Conservation (phyloP, 2,113 vertebrate species). For the Tetraodon nigroviridis region DNA sequence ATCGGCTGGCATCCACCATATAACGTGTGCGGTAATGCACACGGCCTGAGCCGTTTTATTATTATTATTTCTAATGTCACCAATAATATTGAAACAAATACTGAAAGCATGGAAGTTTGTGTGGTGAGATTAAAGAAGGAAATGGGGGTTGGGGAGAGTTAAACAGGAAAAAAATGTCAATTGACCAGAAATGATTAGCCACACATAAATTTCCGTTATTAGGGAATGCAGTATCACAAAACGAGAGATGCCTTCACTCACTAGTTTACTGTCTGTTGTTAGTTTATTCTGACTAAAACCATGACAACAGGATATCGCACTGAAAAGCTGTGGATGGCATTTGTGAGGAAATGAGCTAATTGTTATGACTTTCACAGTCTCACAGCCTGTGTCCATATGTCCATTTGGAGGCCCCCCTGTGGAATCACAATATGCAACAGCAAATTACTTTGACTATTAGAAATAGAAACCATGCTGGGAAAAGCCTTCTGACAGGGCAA, state of each 20-base stretch:
- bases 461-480: constrained; percentile 31
- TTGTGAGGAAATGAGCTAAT: constrained; percentile 45
- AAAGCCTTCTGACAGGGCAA: constrained; percentile 27
- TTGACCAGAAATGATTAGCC: too few species aligned
- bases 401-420: constrained; percentile 42
- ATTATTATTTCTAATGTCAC: too few species aligned
- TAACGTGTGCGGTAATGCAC: too few species aligned
- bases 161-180: too few species aligned
- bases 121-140: too few species aligned
- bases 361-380: constrained; percentile 35
- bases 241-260: constrained; percentile 39
- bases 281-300: constrained; percentile 35
- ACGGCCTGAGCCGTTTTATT: too few species aligned
- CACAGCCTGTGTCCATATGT: constrained; percentile 55
- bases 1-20: too few species aligned
- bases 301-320: constrained; percentile 18
- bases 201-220: too few species aligned
- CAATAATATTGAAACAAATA: too few species aligned
- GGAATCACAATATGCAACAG: constrained; percentile 50
- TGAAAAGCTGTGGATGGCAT: constrained; percentile 45
- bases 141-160: too few species aligned
- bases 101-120: too few species aligned
- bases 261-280: constrained; percentile 17
- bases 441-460: constrained; percentile 44
- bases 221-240: too few species aligned